Percentiles rank a stretch among this genome's conserved stretches.
These are phyloP conservation scores for Phenacoccus solenopsis DNA, from an alignment of 1,140 invertebrate genomes.

Conservation along the genomic window DNA sequence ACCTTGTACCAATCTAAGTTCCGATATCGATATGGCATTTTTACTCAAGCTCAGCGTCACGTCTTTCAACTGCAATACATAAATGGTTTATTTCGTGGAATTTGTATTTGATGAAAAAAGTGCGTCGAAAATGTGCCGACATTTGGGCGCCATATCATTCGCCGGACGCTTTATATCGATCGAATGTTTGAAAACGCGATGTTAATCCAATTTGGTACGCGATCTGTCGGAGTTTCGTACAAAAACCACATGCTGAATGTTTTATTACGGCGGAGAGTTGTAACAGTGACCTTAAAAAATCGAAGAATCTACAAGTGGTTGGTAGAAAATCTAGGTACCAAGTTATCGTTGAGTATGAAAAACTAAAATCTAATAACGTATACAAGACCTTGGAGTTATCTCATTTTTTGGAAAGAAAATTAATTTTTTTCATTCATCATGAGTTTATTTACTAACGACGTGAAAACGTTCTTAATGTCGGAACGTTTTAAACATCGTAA, in stretches of 20 bases:
- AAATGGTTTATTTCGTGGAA: background rate
- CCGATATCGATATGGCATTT: conserved; percentile 10
- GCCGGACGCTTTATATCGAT: background rate
- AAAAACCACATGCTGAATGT: background rate
- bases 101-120: too few species aligned
- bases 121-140: background rate
- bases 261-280: background rate
- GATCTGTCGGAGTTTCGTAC: background rate
- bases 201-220: background rate
- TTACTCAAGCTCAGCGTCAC: background rate
- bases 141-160: background rate
- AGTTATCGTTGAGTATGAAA: too few species aligned
- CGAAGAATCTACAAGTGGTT: background rate
- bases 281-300: background rate
- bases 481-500: too few species aligned
- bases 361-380: too few species aligned
- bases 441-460: too few species aligned
- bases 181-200: background rate
- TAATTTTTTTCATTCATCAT: too few species aligned
- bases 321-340: background rate
- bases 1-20: background rate
- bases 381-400: too few species aligned
- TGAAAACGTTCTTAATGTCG: too few species aligned
- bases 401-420: too few species aligned
- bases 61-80: too few species aligned